Percentiles rank a stretch among this genome's conserved stretches.
These are phyloP conservation scores for Chymomyza caudatula DNA, from an alignment of 2,888 invertebrate genomes.

Conservation along the genomic window DNA sequence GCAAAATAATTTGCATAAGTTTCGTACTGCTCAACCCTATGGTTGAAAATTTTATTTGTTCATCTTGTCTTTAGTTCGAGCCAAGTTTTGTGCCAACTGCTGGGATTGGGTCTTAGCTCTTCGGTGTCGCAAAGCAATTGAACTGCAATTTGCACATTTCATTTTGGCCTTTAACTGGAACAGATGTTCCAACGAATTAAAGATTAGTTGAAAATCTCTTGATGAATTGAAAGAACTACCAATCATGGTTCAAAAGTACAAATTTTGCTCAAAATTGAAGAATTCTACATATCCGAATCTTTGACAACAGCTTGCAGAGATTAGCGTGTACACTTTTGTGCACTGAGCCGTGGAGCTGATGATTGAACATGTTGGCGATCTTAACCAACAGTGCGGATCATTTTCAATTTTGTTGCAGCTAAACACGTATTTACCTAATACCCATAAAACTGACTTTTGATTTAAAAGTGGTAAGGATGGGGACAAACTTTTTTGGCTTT, in stretches of 20 bases:
- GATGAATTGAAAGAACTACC: neutral
- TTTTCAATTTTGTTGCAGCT: too few species aligned
- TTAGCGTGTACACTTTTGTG: too few species aligned
- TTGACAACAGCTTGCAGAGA: too few species aligned
- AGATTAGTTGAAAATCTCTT: neutral
- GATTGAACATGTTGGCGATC: too few species aligned
- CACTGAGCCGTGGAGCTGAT: too few species aligned
- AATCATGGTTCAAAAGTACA: too few species aligned
- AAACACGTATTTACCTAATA: too few species aligned
- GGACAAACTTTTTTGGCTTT: neutral
- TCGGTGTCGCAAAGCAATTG: constrained; percentile 45
- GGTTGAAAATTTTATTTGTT: constrained; percentile 29
- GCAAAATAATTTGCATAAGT: constrained; percentile 67
- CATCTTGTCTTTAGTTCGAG: constrained; percentile 17
- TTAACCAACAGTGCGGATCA: too few species aligned
- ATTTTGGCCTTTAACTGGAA: constrained; percentile 8
- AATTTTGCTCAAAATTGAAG: too few species aligned
- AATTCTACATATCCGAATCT: too few species aligned
- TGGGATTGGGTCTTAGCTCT: constrained; percentile 23
- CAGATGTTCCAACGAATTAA: neutral
- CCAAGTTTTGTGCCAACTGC: constrained; percentile 34
- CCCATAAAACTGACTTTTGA: too few species aligned
- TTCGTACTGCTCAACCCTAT: neutral
- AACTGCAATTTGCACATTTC: constrained; percentile 57
- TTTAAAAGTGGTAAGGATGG: too few species aligned